These are phyloP conservation scores for Mobula birostris DNA, from an alignment of 2,113 vertebrate species.

Conservation along the genomic window DNA sequence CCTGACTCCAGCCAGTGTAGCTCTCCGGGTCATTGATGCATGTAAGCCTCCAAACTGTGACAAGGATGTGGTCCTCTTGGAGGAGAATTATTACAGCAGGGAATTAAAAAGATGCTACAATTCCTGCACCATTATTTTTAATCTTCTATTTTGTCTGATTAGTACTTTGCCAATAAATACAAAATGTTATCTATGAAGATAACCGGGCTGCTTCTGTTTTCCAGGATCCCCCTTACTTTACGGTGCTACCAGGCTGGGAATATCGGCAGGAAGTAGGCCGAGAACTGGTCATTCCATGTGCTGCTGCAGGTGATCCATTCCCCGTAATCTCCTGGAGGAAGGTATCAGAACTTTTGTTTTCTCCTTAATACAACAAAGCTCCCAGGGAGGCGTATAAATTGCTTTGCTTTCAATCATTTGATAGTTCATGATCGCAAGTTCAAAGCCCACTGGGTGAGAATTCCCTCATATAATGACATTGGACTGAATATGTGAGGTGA, in stretches of 20 bases:
- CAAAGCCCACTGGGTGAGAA: neutral
- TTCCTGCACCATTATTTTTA: neutral
- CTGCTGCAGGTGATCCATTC: slow-evolving; percentile 94
- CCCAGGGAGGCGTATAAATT: neutral
- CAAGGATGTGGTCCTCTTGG: too few relatives aligned
- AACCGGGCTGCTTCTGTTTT: slow-evolving; percentile 8
- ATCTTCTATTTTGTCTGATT: neutral
- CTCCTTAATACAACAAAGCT: neutral
- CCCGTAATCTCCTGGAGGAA: slow-evolving; percentile 96
- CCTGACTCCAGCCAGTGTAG: too few relatives aligned
- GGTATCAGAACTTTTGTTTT: slow-evolving; percentile 56
- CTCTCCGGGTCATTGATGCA: too few relatives aligned
- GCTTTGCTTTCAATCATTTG: neutral
- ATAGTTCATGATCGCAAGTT: too few relatives aligned
- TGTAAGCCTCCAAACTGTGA: too few relatives aligned
- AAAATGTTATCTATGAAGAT: neutral
- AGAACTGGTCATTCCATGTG: slow-evolving; percentile 94
- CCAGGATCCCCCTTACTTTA: slow-evolving; percentile 98
- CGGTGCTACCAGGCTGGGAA: slow-evolving; percentile 98
- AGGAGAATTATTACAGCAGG: neutral
- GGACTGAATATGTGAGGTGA: neutral
- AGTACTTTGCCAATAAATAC: neutral
- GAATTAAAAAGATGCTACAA: neutral
- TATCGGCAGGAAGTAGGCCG: slow-evolving; percentile 97
- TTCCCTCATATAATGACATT: neutral